Percentiles rank a stretch among this genome's conserved stretches.
These are phyloP conservation scores for Platygyra sinensis DNA, from an alignment of 64 coral and sea anemone species.

Conservation along the genomic window DNA sequence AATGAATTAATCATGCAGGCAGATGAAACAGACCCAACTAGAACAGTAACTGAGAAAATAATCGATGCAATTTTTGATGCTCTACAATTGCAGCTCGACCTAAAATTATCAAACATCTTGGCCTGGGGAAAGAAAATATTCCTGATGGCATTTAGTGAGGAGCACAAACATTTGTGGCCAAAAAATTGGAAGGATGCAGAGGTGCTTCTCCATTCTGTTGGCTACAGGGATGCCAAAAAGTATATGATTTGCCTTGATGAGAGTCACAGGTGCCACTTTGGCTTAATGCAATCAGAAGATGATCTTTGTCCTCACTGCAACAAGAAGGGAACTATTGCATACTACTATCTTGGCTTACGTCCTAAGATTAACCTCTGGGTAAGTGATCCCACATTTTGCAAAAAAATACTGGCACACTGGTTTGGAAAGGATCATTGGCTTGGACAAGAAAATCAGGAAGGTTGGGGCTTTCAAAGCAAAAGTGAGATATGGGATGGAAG, in stretches of 20 bases:
- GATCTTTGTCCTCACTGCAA: conserved; percentile 49
- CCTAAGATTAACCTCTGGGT: conserved; percentile 42
- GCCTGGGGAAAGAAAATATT: conserved; percentile 58
- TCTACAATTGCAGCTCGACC: conserved; percentile 43
- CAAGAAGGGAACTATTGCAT: conserved; percentile 54
- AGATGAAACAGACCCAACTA: background rate
- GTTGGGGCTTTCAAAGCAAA: conserved; percentile 33
- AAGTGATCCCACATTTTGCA: conserved; percentile 29
- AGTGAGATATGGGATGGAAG: conserved; percentile 62
- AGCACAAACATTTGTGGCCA: conserved; percentile 39
- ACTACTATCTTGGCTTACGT: conserved; percentile 58
- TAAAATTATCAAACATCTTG: conserved; percentile 57
- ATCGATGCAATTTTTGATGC: conserved; percentile 40
- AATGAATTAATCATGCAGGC: background rate
- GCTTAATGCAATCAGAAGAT: conserved; percentile 43
- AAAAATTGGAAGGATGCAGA: conserved; percentile 40
- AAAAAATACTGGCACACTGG: conserved; percentile 54
- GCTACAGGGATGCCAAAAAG: conserved; percentile 47
- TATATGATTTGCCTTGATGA: conserved; percentile 65
- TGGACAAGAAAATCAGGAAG: conserved; percentile 36
- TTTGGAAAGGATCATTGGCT: conserved; percentile 50
- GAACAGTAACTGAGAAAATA: conserved; percentile 25
- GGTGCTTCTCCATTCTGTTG: conserved; percentile 26
- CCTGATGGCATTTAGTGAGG: conserved; percentile 14
- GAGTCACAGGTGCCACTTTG: conserved; percentile 52